A percentile compares a stretch with the other conserved stretches of the same genome.
Conservation (phyloP, 2,888 invertebrate genomes). For the Microplitis deprimator region DNA sequence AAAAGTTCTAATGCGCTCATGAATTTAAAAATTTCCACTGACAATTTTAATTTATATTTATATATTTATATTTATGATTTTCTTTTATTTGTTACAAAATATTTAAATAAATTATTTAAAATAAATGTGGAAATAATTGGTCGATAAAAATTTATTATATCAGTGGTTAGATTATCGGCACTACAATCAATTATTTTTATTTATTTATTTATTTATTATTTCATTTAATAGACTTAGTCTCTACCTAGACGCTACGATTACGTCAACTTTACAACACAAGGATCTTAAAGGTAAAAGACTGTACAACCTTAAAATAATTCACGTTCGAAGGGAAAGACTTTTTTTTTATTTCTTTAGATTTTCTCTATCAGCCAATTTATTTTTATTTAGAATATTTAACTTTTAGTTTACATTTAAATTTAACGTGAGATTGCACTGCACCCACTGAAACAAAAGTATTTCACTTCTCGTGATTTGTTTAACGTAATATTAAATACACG, state of each 20-base stretch:
- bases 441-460: constrained; percentile 49
- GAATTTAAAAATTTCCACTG: background rate
- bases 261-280: constrained; percentile 72
- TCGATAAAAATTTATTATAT: constrained; percentile 54
- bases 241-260: constrained; percentile 70
- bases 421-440: background rate
- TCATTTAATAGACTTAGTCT: constrained; percentile 62
- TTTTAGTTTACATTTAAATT: background rate
- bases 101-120: background rate
- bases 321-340: constrained; percentile 47
- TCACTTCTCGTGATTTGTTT: constrained; percentile 49
- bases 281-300: constrained; percentile 67
- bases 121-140: constrained; percentile 30
- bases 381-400: background rate
- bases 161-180: constrained; percentile 66
- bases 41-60: background rate
- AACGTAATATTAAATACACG: constrained; percentile 63
- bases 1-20: background rate
- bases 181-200: constrained; percentile 47
- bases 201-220: constrained; percentile 58
- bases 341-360: background rate
- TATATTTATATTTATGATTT: no score
- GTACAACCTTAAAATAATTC: constrained; percentile 68
- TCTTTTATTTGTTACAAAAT: background rate
- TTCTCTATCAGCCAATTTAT: background rate